Percentiles rank a stretch among this genome's conserved stretches.
Evolutionary conservation across 2,797 vertebrate genomes (phyloP).

Genomic region (Scarus forsteni): DNA sequence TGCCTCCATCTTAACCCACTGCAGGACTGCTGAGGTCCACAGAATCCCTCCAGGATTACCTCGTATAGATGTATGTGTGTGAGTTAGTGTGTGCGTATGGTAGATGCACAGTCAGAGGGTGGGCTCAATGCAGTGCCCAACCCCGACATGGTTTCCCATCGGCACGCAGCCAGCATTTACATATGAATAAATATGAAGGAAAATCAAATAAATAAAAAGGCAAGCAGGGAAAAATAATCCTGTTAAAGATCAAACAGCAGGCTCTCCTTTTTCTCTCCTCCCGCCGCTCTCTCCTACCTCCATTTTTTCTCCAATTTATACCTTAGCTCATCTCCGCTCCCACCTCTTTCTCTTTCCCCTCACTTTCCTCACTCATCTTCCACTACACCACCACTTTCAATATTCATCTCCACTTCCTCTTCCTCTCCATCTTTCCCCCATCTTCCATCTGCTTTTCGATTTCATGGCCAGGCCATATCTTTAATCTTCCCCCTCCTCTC

Average conservation of each 20-base stretch:
- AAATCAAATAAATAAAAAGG: conserved; percentile 83
- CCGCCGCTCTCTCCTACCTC: conserved; percentile 51
- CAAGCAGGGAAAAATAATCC: conserved; percentile 81
- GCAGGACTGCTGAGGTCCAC: conserved; percentile 47
- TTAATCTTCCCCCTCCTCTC: conserved; percentile 68
- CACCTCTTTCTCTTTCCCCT: conserved; percentile 24
- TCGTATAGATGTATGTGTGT: conserved; percentile 45
- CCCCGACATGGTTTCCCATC: conserved; percentile 59
- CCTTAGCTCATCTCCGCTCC: conserved; percentile 35
- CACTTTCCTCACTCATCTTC: conserved; percentile 39
- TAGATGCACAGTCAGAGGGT: conserved; percentile 63
- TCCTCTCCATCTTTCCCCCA: conserved; percentile 44
- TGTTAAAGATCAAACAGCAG: conserved; percentile 84
- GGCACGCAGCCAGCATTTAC: conserved; percentile 70
- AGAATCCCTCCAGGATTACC: conserved; percentile 67
- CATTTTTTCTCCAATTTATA: conserved; percentile 65
- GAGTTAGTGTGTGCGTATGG: conserved; percentile 42
- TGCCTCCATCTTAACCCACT: conserved; percentile 21
- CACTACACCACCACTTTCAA: conserved; percentile 43
- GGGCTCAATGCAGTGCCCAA: conserved; percentile 46
- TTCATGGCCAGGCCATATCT: conserved; percentile 74
- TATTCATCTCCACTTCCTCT: conserved; percentile 49
- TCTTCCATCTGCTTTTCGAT: conserved; percentile 66
- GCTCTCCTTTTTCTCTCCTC: conserved; percentile 48
- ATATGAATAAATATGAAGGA: conserved; percentile 80